Conservation (phyloP, 2,797 vertebrate genomes). For the Anas georgica region DNA sequence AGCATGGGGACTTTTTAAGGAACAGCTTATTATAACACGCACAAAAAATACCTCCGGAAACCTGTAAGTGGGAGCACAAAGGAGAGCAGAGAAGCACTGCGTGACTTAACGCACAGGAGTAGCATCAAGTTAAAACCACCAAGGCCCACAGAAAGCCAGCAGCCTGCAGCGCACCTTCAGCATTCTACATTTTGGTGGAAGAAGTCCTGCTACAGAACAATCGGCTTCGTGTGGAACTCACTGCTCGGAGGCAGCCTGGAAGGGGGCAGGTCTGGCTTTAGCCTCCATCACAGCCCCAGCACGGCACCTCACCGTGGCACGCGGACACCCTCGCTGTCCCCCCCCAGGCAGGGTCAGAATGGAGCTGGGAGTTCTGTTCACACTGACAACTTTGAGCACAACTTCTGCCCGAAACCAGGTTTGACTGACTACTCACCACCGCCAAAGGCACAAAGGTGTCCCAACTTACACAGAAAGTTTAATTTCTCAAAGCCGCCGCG, state of each 20-base stretch:
- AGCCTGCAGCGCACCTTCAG: accelerated
- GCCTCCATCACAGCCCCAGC: accelerated
- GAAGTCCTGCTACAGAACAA: neutral
- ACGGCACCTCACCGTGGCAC: neutral
- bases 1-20: neutral
- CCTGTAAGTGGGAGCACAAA: accelerated
- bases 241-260: neutral
- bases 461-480: neutral
- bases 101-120: accelerated
- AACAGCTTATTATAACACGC: neutral
- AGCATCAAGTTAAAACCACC: neutral
- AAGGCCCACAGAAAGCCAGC: neutral
- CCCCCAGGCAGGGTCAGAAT: neutral
- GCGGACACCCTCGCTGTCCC: accelerated
- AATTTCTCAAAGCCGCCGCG: neutral
- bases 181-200: neutral
- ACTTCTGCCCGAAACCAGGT: neutral
- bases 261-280: neutral
- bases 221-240: accelerated
- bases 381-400: neutral
- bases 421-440: neutral
- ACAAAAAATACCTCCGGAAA: neutral
- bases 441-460: neutral
- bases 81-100: neutral
- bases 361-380: neutral